Evolutionary conservation across 1,140 invertebrate species (phyloP).

Genomic region (Forficula auricularia): DNA sequence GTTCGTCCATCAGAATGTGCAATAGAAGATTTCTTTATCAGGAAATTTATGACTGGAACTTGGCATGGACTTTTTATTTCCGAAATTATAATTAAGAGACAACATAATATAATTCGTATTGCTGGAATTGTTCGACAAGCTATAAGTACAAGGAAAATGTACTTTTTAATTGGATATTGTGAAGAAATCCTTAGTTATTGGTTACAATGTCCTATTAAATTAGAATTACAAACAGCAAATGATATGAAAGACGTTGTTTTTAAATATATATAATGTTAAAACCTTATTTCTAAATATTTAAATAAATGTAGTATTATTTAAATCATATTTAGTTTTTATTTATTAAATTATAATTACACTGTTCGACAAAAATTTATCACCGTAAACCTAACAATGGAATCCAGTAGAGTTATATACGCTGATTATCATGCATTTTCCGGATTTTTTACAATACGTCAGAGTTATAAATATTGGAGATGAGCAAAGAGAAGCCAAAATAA

Average conservation of each 20-base stretch:
- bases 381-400: too few relatives aligned
- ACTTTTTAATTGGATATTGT: constrained; percentile 85
- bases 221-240: constrained; percentile 72
- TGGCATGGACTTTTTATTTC: constrained; percentile 71
- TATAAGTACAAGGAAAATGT: constrained; percentile 60
- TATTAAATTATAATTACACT: too few relatives aligned
- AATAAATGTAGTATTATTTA: too few relatives aligned
- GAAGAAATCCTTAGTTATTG: constrained; percentile 80
- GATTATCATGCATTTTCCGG: too few relatives aligned
- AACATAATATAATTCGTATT: constrained; percentile 79
- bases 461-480: too few relatives aligned
- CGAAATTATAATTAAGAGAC: constrained; percentile 84
- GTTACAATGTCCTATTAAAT: constrained; percentile 82
- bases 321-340: too few relatives aligned
- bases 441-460: too few relatives aligned
- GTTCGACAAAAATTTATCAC: too few relatives aligned
- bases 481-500: too few relatives aligned
- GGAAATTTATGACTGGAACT: constrained; percentile 78
- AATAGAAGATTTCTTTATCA: constrained; percentile 81
- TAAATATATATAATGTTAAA: constrained; percentile 85
- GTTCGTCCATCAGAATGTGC: constrained; percentile 63
- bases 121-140: constrained; percentile 51
- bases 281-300: too few relatives aligned
- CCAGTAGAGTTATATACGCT: too few relatives aligned
- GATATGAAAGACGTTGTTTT: constrained; percentile 62